Conservation (phyloP, 2,113 vertebrate species). For the Pomatorhinus ruficollis region DNA sequence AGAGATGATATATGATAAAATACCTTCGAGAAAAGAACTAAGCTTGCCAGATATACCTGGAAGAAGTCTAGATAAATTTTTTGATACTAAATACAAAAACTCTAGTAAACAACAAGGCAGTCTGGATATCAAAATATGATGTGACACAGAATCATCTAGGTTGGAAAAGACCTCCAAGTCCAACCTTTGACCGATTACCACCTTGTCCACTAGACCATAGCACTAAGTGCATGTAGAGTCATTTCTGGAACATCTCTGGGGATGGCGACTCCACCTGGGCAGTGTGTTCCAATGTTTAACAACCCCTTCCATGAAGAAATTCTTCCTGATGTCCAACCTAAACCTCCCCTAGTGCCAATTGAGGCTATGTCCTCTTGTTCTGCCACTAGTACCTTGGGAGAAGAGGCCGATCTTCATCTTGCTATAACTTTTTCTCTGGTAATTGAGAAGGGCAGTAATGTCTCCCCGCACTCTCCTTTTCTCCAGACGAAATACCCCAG, state of each 20-base stretch:
- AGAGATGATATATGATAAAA: neutral
- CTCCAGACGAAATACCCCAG: neutral
- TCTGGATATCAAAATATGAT: neutral
- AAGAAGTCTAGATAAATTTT: neutral
- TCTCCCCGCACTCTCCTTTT: neutral
- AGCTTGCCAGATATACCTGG: neutral
- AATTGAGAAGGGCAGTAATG: neutral
- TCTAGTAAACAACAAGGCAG: neutral
- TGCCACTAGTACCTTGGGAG: neutral
- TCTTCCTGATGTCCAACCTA: neutral
- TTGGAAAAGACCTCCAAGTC: neutral
- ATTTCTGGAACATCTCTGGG: neutral
- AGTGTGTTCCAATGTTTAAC: neutral
- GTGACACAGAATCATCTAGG: neutral
- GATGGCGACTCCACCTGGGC: neutral
- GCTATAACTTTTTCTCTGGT: neutral
- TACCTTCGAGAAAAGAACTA: neutral
- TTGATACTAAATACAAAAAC: neutral
- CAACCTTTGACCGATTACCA: rapidly evolving
- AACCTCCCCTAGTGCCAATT: neutral
- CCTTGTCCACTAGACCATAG: neutral
- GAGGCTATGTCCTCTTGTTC: neutral
- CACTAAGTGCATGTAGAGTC: rapidly evolving
- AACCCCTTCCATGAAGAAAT: neutral
- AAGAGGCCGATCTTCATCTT: rapidly evolving